Percentiles rank a stretch among this genome's conserved stretches.
Evolutionary conservation across 2,113 vertebrate genomes (phyloP).

Genomic region (Glaucidium brasilianum): DNA sequence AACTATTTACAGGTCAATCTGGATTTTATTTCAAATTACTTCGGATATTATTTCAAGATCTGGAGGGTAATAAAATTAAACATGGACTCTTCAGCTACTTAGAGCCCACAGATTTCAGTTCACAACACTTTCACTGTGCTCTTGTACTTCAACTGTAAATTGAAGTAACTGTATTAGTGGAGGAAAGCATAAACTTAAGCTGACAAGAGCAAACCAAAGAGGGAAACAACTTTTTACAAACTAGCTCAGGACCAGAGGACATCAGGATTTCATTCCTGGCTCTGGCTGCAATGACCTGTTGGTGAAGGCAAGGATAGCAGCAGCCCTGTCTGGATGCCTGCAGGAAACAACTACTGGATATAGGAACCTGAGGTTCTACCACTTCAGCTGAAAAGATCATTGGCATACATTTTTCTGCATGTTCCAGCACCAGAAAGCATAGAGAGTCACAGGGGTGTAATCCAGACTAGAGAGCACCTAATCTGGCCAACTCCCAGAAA

Average conservation of each 20-base stretch:
- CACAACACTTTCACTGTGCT: not conserved
- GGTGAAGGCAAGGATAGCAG: not conserved
- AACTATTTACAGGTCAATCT: not conserved
- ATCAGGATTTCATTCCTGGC: not conserved
- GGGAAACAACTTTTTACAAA: not conserved
- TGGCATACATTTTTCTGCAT: not conserved
- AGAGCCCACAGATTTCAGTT: not conserved
- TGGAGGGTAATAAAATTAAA: not conserved
- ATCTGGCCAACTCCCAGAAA: not conserved
- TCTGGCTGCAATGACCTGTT: not conserved
- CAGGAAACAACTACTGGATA: not conserved
- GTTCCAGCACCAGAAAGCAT: not conserved
- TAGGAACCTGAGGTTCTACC: not conserved
- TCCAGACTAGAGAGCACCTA: not conserved
- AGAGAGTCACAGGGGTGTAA: rapidly evolving
- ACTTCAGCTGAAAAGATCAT: not conserved
- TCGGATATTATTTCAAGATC: not conserved
- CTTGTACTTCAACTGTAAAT: not conserved
- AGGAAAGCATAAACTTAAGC: not conserved
- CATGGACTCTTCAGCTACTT: not conserved
- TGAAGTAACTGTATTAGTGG: not conserved
- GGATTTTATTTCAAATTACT: not conserved
- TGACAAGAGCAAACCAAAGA: not conserved
- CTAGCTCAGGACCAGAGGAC: not conserved
- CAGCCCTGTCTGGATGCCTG: not conserved